phyloP scores from a whole-genome alignment of 2,888 invertebrate species.

The Sminthurinus aureus region DNA sequence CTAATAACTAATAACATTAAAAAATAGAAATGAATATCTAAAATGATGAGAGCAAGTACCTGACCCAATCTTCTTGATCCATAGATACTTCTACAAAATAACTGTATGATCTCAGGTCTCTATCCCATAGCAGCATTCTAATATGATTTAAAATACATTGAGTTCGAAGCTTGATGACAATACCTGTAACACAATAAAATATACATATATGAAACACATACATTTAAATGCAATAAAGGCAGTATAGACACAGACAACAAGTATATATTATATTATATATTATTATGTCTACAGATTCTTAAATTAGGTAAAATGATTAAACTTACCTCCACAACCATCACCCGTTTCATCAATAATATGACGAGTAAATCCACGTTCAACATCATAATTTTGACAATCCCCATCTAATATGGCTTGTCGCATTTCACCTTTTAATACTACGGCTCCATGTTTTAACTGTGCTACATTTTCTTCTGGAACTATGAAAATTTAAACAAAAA shows the following conservation, averaged over 20 bases:
- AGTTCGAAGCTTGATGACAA: constrained; percentile 80
- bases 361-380: constrained; percentile 90
- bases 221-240: not conserved
- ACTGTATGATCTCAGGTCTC: constrained; percentile 82
- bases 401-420: constrained; percentile 87
- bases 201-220: not conserved
- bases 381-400: constrained; percentile 84
- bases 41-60: too few species aligned
- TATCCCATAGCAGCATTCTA: constrained; percentile 91
- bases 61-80: constrained; percentile 91
- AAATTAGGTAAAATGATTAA: too few species aligned
- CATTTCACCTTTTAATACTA: constrained; percentile 90
- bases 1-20: too few species aligned
- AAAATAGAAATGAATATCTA: too few species aligned
- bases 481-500: constrained; percentile 61
- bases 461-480: constrained; percentile 94
- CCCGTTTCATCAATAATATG: constrained; percentile 80
- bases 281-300: too few species aligned
- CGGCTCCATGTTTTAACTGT: constrained; percentile 78
- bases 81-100: constrained; percentile 87
- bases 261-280: too few species aligned
- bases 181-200: constrained; percentile 66
- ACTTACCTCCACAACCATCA: constrained; percentile 63
- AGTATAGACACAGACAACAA: too few species aligned
- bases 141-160: constrained; percentile 93